Evolutionary conservation across 2,797 vertebrate genomes (phyloP), one percentile per base, ranked within the genome.

Genomic region (Sandelia bainsii): DNA sequence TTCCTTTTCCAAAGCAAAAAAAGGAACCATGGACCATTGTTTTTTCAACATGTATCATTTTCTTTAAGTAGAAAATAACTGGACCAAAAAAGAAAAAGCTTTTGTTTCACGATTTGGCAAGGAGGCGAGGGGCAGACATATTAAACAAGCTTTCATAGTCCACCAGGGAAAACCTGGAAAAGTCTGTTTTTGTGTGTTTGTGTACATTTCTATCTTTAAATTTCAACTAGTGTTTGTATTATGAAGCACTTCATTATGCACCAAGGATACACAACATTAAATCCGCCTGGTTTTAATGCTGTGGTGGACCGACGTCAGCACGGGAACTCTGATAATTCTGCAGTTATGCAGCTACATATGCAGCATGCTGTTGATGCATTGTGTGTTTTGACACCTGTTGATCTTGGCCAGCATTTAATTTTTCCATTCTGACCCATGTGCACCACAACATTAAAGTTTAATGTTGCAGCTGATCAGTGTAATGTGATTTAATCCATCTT

Each of bases 41-140:
- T 68, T 82, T 83, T 75, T 48, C 80, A 82, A 59, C 27, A 19
- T 62, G 57, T 62, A 69, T 84, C 51, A 74, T 80, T 88, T 83
- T 81, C 79, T 80, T 87, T 69, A 67, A 68, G 69, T 89, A 88
- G 78, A 92, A 93, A 93, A 89, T 82, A 90, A 92, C 49, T 40
- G 73, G 77, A 85, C 70, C 27, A 79, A 87, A 88, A 73, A 63
- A 77, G 77, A 74, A 78, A 34, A 81, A 73, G 19, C 52, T 79
- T 86, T 77, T 72, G 72, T 59, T 78, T 78, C 77, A 87, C 80
- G 80, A 49, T 52, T 86, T 75, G 69, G 69, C 79, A 77, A 71
- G 72, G 79, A 82, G 81, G 73, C 56, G 14, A 75, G 22, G 64
- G 72, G 51, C 57, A 65, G 45, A 83, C 37, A 42, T 51, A 51